Evolutionary conservation across 2,113 vertebrate genomes (phyloP).

Genomic region (Meles meles): DNA sequence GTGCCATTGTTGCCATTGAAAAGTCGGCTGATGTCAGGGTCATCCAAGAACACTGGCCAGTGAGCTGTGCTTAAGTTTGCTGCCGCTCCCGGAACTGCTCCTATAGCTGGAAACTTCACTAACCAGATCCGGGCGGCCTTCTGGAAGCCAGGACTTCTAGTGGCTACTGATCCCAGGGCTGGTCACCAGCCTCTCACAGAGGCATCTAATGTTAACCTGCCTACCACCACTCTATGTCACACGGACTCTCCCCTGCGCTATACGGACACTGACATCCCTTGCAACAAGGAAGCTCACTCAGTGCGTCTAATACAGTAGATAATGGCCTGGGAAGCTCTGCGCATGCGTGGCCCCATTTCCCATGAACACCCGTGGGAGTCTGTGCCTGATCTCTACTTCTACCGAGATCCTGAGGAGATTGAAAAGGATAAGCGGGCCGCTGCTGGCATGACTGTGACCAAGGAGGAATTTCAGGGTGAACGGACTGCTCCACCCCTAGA

Average conservation of each 20-base stretch:
- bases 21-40: background rate
- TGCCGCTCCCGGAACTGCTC: background rate
- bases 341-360: background rate
- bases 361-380: background rate
- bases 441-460: background rate
- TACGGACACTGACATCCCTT: background rate
- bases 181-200: background rate
- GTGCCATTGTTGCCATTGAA: background rate
- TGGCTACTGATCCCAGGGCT: background rate
- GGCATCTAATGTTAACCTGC: background rate
- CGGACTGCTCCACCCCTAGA: background rate
- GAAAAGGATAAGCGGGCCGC: background rate
- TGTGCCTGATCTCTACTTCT: background rate
- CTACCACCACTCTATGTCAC: background rate
- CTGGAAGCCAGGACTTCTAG: background rate
- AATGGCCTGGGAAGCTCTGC: background rate
- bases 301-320: background rate
- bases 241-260: background rate
- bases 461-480: background rate
- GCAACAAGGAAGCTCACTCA: background rate
- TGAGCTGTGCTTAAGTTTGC: background rate
- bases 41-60: background rate
- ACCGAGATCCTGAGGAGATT: background rate
- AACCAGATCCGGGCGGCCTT: background rate
- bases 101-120: background rate